Percentiles rank a stretch among this genome's conserved stretches.
These are phyloP conservation scores for Megastigmus dorsalis DNA, from an alignment of 2,888 invertebrate species.

Conservation along the genomic window DNA sequence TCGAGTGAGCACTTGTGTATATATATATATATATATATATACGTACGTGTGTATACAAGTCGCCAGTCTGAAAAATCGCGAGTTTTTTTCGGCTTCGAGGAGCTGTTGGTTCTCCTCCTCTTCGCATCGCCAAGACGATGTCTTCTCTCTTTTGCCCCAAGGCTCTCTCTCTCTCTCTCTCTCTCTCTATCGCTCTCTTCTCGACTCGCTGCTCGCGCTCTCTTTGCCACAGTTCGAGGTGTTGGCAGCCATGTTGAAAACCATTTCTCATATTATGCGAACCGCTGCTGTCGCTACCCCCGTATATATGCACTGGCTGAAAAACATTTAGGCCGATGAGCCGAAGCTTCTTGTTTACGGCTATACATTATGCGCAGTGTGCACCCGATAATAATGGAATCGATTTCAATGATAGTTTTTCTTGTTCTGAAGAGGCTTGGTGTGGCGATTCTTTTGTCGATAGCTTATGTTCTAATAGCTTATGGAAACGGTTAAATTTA, in stretches of 20 bases:
- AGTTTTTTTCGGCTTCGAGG: slow-evolving; percentile 9
- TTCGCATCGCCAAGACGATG: background rate
- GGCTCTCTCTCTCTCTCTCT: background rate
- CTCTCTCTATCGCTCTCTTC: slow-evolving; percentile 4
- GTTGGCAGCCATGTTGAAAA: slow-evolving; percentile 52
- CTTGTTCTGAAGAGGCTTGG: too few species aligned
- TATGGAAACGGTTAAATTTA: too few species aligned
- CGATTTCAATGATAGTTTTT: background rate
- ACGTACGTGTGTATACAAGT: background rate
- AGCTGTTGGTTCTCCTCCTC: background rate
- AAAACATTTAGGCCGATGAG: too few species aligned
- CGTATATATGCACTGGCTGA: too few species aligned
- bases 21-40: background rate
- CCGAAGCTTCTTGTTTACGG: background rate
- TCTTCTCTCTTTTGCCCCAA: too few species aligned
- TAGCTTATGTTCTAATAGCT: too few species aligned
- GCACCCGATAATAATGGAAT: background rate
- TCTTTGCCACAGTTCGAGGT: slow-evolving; percentile 5
- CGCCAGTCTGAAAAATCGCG: slow-evolving; percentile 29
- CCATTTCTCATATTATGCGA: slow-evolving; percentile 44
- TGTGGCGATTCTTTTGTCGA: too few species aligned
- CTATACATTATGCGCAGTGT: background rate
- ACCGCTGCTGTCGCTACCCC: background rate
- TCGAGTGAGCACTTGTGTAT: background rate
- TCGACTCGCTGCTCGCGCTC: background rate